Conservation (phyloP, 2,888 invertebrate species). For the Coenonympha arcania region DNA sequence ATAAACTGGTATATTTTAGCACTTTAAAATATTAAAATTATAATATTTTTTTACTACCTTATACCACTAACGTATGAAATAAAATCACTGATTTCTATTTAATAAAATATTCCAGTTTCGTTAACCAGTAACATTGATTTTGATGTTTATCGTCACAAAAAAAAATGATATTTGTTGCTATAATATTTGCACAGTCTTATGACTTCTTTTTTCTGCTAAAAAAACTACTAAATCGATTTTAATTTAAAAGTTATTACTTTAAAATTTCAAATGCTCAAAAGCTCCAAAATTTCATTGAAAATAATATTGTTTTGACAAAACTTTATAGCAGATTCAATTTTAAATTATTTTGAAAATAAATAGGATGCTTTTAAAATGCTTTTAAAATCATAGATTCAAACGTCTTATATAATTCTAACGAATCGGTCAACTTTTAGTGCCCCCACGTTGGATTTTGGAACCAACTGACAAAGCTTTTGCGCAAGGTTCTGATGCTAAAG, state of each 20-base stretch:
- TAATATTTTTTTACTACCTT: neutral
- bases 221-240: neutral
- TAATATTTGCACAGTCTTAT: neutral
- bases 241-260: neutral
- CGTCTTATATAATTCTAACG: constrained; percentile 8
- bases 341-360: neutral
- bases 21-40: neutral
- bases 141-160: too few relatives aligned
- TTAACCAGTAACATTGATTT: neutral
- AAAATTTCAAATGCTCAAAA: neutral
- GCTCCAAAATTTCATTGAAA: neutral
- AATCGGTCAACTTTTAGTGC: constrained; percentile 79
- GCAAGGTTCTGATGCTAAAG: constrained; percentile 93
- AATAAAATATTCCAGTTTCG: constrained; percentile 9
- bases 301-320: neutral
- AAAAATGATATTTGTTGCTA: neutral
- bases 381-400: neutral
- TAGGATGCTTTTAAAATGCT: neutral
- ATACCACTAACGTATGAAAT: too few relatives aligned
- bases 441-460: constrained; percentile 96
- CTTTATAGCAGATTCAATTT: neutral
- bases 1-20: constrained; percentile 12
- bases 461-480: constrained; percentile 96
- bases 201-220: neutral
- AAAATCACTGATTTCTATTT: neutral